Evolutionary conservation across 1,140 invertebrate species (phyloP).

Genomic region (Drosophila micromelanica): DNA sequence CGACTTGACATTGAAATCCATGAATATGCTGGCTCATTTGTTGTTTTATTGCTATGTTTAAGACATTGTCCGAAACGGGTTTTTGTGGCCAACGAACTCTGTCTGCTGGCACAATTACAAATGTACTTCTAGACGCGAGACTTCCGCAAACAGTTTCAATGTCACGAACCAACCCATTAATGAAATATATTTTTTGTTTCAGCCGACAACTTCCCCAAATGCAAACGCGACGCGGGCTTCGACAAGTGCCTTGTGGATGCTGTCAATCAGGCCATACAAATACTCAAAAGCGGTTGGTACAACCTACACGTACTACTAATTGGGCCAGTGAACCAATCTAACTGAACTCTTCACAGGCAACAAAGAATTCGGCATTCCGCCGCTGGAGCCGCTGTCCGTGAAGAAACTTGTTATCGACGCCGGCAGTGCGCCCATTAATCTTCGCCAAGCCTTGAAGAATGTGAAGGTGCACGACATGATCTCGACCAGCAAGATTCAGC

Average conservation of each 20-base stretch:
- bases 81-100: slow-evolving; percentile 78
- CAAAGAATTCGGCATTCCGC: slow-evolving; percentile 79
- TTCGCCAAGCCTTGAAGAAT: slow-evolving; percentile 86
- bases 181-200: slow-evolving; percentile 25
- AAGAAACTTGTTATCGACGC: slow-evolving; percentile 81
- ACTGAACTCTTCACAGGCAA: slow-evolving; percentile 71
- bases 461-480: slow-evolving; percentile 86
- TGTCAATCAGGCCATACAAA: slow-evolving; percentile 73
- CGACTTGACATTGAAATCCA: slow-evolving; percentile 76
- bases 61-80: slow-evolving; percentile 55
- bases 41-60: slow-evolving; percentile 36
- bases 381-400: slow-evolving; percentile 80
- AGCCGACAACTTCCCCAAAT: slow-evolving; percentile 76
- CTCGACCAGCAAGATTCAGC: slow-evolving; percentile 78
- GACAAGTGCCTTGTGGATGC: slow-evolving; percentile 83
- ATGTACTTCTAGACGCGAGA: slow-evolving; percentile 10
- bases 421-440: slow-evolving; percentile 84
- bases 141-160: slow-evolving; percentile 71
- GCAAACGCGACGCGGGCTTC: slow-evolving; percentile 79
- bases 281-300: slow-evolving; percentile 71
- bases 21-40: slow-evolving; percentile 57
- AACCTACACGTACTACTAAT: neutral
- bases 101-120: slow-evolving; percentile 64
- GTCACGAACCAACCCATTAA: slow-evolving; percentile 54
- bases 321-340: slow-evolving; percentile 9